Evolutionary conservation across 1,140 invertebrate genomes (phyloP).

Genomic region (Heterodera schachtii): DNA sequence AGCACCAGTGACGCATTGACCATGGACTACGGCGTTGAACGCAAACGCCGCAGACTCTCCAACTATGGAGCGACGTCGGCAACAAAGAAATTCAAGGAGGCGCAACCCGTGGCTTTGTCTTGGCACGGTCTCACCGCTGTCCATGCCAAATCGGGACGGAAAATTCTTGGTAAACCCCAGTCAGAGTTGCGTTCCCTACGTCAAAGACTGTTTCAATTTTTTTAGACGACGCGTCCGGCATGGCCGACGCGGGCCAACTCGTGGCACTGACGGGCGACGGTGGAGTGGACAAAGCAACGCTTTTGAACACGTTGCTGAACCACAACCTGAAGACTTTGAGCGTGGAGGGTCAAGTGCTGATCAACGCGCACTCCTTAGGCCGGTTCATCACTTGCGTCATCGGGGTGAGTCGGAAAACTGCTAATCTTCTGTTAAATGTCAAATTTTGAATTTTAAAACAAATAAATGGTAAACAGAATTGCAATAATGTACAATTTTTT

Average conservation of each 20-base stretch:
- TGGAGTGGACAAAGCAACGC: slow-evolving; percentile 65
- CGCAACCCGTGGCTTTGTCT: slow-evolving; percentile 22
- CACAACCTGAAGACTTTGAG: slow-evolving; percentile 60
- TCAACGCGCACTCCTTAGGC: slow-evolving; percentile 56
- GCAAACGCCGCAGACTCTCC: not conserved
- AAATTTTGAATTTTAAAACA: too few relatives aligned
- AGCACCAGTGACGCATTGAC: too few relatives aligned
- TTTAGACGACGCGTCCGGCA: slow-evolving; percentile 47
- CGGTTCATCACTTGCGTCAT: slow-evolving; percentile 66
- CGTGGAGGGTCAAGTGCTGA: slow-evolving; percentile 57
- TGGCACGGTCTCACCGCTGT: slow-evolving; percentile 44
- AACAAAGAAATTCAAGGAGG: not conserved
- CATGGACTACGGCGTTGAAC: not conserved
- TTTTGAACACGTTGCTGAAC: slow-evolving; percentile 59
- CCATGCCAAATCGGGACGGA: slow-evolving; percentile 37
- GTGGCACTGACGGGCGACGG: slow-evolving; percentile 65
- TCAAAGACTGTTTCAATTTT: slow-evolving; percentile 26
- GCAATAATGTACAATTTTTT: too few relatives aligned
- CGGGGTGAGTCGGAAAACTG: too few relatives aligned
- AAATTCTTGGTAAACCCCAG: slow-evolving; percentile 44
- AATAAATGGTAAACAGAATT: too few relatives aligned
- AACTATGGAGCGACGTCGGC: not conserved
- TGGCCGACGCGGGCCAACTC: slow-evolving; percentile 57
- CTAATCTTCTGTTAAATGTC: too few relatives aligned
- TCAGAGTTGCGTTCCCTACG: not conserved